Conservation (phyloP, 1,140 invertebrate species). For the Wasmannia auropunctata region DNA sequence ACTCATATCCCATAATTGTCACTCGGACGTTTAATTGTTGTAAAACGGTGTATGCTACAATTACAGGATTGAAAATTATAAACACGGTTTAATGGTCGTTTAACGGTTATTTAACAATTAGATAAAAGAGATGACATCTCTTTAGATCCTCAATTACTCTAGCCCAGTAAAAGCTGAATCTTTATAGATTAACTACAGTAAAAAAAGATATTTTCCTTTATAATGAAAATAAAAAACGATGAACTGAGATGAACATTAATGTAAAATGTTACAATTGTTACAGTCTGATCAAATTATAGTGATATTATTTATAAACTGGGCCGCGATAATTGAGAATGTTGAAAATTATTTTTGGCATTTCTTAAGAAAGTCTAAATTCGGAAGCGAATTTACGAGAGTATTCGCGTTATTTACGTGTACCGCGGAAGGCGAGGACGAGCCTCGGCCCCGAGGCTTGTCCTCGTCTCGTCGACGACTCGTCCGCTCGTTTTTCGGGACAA, state of each 20-base stretch:
- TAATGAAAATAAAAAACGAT: background rate
- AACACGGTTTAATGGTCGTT: background rate
- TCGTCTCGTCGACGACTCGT: background rate
- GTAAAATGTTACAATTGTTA: background rate
- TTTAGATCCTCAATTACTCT: constrained; percentile 12
- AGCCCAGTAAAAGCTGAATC: background rate
- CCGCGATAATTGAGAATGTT: constrained; percentile 4
- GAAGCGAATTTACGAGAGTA: background rate
- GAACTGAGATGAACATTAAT: background rate
- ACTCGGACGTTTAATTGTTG: background rate
- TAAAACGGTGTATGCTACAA: constrained; percentile 11
- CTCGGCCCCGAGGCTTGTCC: background rate
- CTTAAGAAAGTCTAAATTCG: background rate
- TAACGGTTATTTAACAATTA: background rate
- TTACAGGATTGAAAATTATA: constrained; percentile 4
- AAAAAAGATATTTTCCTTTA: background rate
- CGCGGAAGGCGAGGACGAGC: constrained; percentile 18
- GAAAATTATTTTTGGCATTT: background rate
- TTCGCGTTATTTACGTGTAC: background rate
- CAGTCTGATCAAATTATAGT: background rate
- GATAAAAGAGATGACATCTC: background rate
- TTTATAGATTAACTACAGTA: background rate
- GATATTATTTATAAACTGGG: background rate
- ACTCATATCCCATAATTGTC: constrained; percentile 22
- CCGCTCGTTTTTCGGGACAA: constrained; percentile 2